Conservation (phyloP, 2,888 invertebrate species). For the Campopleginae sp. region DNA sequence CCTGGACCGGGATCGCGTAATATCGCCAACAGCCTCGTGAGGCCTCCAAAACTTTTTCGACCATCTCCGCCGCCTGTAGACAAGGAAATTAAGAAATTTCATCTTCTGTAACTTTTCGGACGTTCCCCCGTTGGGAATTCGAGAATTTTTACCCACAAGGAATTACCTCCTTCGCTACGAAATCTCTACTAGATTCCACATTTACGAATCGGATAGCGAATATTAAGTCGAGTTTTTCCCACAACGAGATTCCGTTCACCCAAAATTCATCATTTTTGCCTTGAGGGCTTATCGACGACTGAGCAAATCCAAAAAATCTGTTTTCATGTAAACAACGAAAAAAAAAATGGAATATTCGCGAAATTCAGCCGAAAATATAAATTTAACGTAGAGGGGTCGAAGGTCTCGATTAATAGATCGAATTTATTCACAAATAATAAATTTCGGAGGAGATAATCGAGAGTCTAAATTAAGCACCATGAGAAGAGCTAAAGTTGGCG, state of each 20-base stretch:
- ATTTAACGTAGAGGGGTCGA: background rate
- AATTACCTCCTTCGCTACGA: background rate
- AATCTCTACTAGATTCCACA: background rate
- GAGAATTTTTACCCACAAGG: background rate
- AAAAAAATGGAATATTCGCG: background rate
- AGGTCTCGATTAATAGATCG: background rate
- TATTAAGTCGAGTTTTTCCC: background rate
- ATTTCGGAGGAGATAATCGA: background rate
- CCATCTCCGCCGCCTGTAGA: slow-evolving; percentile 19
- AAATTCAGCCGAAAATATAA: background rate
- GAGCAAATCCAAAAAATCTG: too few relatives aligned
- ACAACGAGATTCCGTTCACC: too few relatives aligned
- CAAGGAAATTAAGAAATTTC: slow-evolving; percentile 51
- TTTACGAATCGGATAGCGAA: background rate
- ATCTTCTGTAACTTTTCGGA: background rate
- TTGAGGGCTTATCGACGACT: too few relatives aligned
- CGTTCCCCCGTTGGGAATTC: background rate
- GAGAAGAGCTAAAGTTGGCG: background rate
- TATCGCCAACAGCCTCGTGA: slow-evolving; percentile 58
- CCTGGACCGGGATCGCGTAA: slow-evolving; percentile 50
- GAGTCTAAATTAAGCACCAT: background rate
- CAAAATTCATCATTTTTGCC: too few relatives aligned
- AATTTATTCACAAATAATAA: background rate
- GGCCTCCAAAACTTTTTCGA: slow-evolving; percentile 49
- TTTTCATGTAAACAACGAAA: too few relatives aligned